Evolutionary conservation across 2,797 vertebrate species (phyloP).

Genomic region (Tragopan temminckii): DNA sequence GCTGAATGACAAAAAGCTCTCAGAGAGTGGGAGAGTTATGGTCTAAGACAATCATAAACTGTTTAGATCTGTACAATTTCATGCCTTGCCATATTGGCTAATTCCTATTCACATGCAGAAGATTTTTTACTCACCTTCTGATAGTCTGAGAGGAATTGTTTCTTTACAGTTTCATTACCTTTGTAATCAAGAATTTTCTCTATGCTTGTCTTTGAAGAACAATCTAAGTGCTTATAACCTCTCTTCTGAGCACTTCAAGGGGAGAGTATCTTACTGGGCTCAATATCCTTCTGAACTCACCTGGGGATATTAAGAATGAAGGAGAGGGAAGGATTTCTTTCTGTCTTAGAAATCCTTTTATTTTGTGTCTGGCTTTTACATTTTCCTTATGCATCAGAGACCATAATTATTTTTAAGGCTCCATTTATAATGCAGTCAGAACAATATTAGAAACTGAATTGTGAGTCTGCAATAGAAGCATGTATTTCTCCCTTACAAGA

Average conservation of each 20-base stretch:
- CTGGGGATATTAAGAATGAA: not conserved
- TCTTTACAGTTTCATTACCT: not conserved
- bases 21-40: not conserved
- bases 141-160: not conserved
- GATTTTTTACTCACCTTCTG: not conserved
- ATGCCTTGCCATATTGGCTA: not conserved
- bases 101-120: not conserved
- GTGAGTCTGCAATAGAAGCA: not conserved
- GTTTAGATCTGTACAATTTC: not conserved
- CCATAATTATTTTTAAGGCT: constrained; percentile 10
- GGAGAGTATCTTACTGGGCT: not conserved
- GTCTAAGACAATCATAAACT: not conserved
- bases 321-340: not conserved
- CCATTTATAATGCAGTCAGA: not conserved
- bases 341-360: not conserved
- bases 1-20: not conserved
- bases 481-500: not conserved
- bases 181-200: not conserved
- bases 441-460: not conserved
- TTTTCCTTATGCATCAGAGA: not conserved
- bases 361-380: not conserved
- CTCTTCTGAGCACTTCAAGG: not conserved
- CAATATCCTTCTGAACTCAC: constrained; percentile 16
- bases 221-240: not conserved
- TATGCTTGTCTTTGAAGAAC: not conserved